These are phyloP conservation scores for Elysia crispata DNA, from an alignment of 2,888 invertebrate species.

Conservation along the genomic window DNA sequence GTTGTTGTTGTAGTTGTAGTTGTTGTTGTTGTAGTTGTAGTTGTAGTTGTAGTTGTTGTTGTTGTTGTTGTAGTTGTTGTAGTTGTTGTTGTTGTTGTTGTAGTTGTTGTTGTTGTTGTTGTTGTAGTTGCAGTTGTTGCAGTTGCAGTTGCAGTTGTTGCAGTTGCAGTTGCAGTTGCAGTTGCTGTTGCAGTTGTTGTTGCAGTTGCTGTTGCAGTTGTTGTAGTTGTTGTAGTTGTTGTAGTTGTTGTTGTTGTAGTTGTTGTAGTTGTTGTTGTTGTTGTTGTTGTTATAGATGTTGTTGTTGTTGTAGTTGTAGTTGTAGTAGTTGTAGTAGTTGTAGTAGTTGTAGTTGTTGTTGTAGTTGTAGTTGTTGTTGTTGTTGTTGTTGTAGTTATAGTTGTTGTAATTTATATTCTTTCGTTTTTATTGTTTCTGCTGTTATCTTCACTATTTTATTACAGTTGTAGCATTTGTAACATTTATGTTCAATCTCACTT, in stretches of 20 bases:
- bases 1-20: not conserved
- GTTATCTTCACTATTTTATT: too few species aligned
- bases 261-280: not conserved
- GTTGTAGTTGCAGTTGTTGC: too few species aligned
- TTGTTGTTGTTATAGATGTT: slow-evolving; percentile 10
- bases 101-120: not conserved
- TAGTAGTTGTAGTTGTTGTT: not conserved
- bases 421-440: too few species aligned
- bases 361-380: slow-evolving; percentile 10
- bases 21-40: not conserved
- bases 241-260: not conserved
- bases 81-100: not conserved
- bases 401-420: too few species aligned
- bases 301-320: not conserved
- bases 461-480: too few species aligned
- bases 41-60: not conserved
- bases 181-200: slow-evolving; percentile 6
- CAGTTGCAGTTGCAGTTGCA: not conserved
- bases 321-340: not conserved
- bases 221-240: not conserved
- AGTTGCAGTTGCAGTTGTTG: too few species aligned
- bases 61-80: not conserved
- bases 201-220: slow-evolving; percentile 6
- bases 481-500: too few species aligned
- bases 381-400: too few species aligned